phyloP scores from a whole-genome alignment of 2,113 vertebrate genomes.

The Anoura caudifer region DNA sequence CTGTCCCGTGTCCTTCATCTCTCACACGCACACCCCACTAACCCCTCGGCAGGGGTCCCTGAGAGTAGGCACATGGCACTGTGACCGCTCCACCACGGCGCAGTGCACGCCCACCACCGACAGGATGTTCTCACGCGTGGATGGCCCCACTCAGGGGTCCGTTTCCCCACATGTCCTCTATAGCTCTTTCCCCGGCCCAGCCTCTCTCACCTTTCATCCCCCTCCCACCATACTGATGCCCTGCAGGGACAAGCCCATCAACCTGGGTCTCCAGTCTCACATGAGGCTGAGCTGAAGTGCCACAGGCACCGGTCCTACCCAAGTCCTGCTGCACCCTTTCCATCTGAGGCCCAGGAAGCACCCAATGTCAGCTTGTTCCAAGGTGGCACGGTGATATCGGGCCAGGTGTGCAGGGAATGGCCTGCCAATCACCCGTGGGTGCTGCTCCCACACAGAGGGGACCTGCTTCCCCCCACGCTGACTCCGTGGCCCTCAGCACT shows the following conservation, averaged over 20 bases:
- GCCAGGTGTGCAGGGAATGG: too few relatives aligned
- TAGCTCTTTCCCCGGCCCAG: rapidly evolving
- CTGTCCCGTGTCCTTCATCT: not conserved
- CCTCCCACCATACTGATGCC: not conserved
- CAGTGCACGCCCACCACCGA: not conserved
- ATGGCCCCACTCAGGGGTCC: rapidly evolving
- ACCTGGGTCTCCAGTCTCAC: rapidly evolving
- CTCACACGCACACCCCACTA: not conserved
- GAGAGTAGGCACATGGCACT: rapidly evolving
- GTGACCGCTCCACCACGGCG: too few relatives aligned
- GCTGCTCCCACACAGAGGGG: rapidly evolving
- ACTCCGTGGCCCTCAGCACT: rapidly evolving
- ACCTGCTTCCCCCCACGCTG: rapidly evolving
- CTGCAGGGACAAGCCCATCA: too few relatives aligned
- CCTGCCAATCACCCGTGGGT: not conserved
- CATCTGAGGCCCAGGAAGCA: rapidly evolving
- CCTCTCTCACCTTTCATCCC: not conserved
- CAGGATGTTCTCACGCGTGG: rapidly evolving
- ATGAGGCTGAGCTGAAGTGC: rapidly evolving
- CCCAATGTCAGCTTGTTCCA: rapidly evolving
- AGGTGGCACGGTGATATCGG: rapidly evolving
- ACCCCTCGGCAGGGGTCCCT: rapidly evolving
- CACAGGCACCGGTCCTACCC: rapidly evolving
- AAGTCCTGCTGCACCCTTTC: not conserved
- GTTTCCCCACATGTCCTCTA: rapidly evolving